A percentile compares a stretch with the other conserved stretches of the same genome.
These are phyloP conservation scores for Cephalopachus bancanus DNA, from an alignment of 2,797 vertebrate genomes.

Conservation along the genomic window DNA sequence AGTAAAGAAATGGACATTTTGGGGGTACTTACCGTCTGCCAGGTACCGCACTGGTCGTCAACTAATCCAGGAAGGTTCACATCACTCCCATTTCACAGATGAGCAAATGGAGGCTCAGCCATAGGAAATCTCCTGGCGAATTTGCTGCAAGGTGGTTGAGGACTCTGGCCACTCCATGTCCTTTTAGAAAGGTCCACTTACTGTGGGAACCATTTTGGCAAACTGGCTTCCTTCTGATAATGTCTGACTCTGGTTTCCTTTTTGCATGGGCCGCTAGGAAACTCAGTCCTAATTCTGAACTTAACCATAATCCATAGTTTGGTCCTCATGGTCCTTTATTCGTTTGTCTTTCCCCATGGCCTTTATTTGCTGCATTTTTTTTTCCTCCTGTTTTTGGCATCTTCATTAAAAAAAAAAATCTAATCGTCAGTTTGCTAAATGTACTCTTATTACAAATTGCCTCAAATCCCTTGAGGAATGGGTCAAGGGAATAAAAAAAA, in stretches of 20 bases:
- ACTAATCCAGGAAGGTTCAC: rapidly evolving
- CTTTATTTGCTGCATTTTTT: not conserved
- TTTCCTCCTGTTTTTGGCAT: not conserved
- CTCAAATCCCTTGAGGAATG: constrained; percentile 4
- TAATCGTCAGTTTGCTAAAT: not conserved
- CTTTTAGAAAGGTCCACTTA: rapidly evolving
- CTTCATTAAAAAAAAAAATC: not conserved
- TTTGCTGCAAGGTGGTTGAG: not conserved
- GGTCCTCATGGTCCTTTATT: not conserved
- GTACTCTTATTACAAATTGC: not conserved
- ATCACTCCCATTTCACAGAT: rapidly evolving
- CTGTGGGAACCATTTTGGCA: not conserved
- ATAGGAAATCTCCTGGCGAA: rapidly evolving
- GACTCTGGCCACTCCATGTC: rapidly evolving
- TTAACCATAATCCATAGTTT: not conserved
- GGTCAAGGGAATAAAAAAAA: not conserved
- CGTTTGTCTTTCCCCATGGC: not conserved
- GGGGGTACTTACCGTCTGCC: not conserved
- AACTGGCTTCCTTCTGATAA: not conserved
- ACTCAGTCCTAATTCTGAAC: not conserved
- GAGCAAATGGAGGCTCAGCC: not conserved
- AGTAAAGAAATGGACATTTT: not conserved
- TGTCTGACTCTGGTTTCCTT: not conserved
- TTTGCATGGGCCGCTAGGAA: not conserved
- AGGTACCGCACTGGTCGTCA: not conserved